phyloP scores from a whole-genome alignment of 2,888 invertebrate species.

The Aproaerema taeniolella region DNA sequence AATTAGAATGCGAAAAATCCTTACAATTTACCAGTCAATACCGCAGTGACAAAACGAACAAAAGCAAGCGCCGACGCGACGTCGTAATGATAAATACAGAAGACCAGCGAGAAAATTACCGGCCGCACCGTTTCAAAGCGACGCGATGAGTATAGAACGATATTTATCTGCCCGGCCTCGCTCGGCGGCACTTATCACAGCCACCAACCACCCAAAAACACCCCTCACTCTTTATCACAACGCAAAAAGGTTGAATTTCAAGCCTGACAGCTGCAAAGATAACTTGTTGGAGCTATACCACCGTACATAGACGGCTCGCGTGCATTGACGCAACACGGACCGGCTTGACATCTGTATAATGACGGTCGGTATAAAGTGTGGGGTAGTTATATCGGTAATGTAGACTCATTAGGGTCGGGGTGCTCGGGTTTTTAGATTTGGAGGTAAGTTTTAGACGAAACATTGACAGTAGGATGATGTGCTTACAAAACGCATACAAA shows the following conservation, averaged over 20 bases:
- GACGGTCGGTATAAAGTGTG: slow-evolving; percentile 17
- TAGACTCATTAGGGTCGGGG: slow-evolving; percentile 10
- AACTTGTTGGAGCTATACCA: slow-evolving; percentile 28
- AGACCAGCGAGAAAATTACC: slow-evolving; percentile 45
- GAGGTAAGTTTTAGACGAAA: too few relatives aligned
- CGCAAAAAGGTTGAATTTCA: slow-evolving; percentile 25
- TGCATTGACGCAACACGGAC: slow-evolving; percentile 47
- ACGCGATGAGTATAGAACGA: slow-evolving; percentile 35
- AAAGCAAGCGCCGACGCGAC: slow-evolving; percentile 24
- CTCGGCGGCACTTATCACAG: slow-evolving; percentile 48
- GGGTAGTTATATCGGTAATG: slow-evolving; percentile 6
- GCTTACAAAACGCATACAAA: too few relatives aligned
- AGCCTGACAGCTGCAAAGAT: slow-evolving; percentile 10
- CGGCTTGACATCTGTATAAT: slow-evolving; percentile 32
- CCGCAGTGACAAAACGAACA: slow-evolving; percentile 18
- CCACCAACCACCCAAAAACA: slow-evolving; percentile 25
- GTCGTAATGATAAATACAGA: slow-evolving; percentile 24
- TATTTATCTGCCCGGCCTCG: slow-evolving; percentile 35
- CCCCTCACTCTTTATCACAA: slow-evolving; percentile 17
- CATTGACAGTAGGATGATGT: too few relatives aligned
- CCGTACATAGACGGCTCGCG: slow-evolving; percentile 41
- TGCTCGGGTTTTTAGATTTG: too few relatives aligned
- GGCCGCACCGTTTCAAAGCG: slow-evolving; percentile 49
- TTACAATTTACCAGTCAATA: slow-evolving; percentile 9
- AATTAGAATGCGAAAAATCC: slow-evolving; percentile 7